phyloP scores from a whole-genome alignment of 2,888 invertebrate species.

The Chrysomela aeneicollis region DNA sequence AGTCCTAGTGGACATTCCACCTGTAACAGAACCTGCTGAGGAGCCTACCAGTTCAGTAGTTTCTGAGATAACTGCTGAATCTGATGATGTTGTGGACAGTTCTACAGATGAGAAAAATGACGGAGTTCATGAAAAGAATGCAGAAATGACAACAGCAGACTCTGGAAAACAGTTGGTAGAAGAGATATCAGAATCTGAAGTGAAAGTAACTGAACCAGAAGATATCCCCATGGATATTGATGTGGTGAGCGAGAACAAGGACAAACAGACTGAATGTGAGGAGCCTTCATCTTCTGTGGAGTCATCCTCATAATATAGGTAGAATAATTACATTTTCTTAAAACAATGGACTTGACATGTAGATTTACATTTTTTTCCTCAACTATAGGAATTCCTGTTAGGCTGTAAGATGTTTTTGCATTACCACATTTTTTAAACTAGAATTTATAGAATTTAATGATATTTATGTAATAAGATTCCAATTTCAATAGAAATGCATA shows the following conservation, averaged over 20 bases:
- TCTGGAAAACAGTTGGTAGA: neutral
- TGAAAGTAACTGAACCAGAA: slow-evolving; percentile 19
- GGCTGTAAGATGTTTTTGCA: slow-evolving; percentile 23
- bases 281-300: slow-evolving; percentile 33
- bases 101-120: slow-evolving; percentile 19
- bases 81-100: slow-evolving; percentile 24
- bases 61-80: slow-evolving; percentile 10
- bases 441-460: slow-evolving; percentile 17
- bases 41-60: slow-evolving; percentile 16
- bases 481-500: slow-evolving; percentile 20
- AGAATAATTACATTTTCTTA: slow-evolving; percentile 15
- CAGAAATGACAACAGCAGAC: slow-evolving; percentile 34
- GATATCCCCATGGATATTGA: slow-evolving; percentile 22
- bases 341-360: slow-evolving; percentile 15
- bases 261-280: slow-evolving; percentile 24
- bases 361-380: slow-evolving; percentile 16
- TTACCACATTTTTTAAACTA: slow-evolving; percentile 24
- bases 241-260: slow-evolving; percentile 21
- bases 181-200: slow-evolving; percentile 40
- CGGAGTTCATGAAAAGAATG: slow-evolving; percentile 29
- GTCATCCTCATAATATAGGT: slow-evolving; percentile 21
- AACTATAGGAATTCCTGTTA: slow-evolving; percentile 24
- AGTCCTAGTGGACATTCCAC: neutral
- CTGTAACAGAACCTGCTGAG: neutral
- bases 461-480: slow-evolving; percentile 44